Percentiles rank a stretch among this genome's conserved stretches.
Conservation (phyloP, 2,113 vertebrate genomes). For the Alouatta palliata region DNA sequence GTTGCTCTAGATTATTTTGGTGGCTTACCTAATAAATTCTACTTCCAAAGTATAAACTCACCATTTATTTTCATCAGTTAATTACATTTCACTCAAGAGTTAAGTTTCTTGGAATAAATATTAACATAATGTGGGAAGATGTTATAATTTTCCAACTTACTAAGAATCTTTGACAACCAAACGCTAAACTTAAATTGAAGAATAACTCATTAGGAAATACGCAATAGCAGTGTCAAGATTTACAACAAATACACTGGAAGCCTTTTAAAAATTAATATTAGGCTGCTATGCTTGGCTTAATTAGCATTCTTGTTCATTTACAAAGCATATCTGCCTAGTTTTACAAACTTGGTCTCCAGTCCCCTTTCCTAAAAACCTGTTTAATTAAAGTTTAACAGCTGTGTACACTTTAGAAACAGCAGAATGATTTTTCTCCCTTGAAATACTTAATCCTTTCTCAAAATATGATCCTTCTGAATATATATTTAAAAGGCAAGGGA, state of each 20-base stretch:
- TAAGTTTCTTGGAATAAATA: conserved; percentile 79
- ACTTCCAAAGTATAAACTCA: conserved; percentile 31
- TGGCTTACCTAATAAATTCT: neutral
- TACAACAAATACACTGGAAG: conserved; percentile 82
- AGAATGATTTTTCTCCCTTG: conserved; percentile 79
- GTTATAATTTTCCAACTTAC: conserved; percentile 75
- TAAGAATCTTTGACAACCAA: conserved; percentile 73
- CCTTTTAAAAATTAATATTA: conserved; percentile 87
- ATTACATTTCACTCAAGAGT: conserved; percentile 65
- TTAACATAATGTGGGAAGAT: conserved; percentile 75
- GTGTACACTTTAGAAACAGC: conserved; percentile 80
- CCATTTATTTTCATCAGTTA: conserved; percentile 39
- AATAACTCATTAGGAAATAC: conserved; percentile 83
- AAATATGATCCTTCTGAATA: conserved; percentile 63
- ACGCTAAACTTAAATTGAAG: conserved; percentile 74
- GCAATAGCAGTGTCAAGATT: conserved; percentile 79
- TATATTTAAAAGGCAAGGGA: conserved; percentile 48
- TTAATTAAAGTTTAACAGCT: conserved; percentile 88
- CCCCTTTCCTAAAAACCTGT: conserved; percentile 79
- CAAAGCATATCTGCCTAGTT: conserved; percentile 86
- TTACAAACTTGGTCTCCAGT: conserved; percentile 83
- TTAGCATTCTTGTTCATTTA: conserved; percentile 87
- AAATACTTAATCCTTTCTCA: conserved; percentile 77
- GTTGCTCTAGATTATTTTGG: neutral
- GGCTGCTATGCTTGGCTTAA: conserved; percentile 82